Evolutionary conservation across 1,140 invertebrate species (phyloP), one percentile per base, ranked within the genome.

Genomic region (Diorhabda carinulata): DNA sequence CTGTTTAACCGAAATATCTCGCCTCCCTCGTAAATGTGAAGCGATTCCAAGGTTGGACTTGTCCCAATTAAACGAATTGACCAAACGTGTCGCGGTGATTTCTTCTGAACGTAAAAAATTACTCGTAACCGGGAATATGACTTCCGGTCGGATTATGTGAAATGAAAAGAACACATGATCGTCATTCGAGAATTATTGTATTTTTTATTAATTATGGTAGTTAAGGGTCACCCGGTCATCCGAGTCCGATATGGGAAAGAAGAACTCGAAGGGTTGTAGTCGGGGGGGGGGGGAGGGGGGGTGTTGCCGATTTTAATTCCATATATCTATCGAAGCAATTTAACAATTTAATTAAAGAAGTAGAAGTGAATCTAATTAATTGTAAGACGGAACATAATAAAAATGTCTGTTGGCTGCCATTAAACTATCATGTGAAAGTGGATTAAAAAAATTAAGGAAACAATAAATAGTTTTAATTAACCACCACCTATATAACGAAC

Each of bases 181-280:
- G 62, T 59, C 70, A 66, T 62, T 67, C 70, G 67, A 61, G 66
- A 69, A 67, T 68, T 66, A 69, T 70, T 73, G 68, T 57, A 70
- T 25, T n/a, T 52, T 67, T 43, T 71, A 73, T 73, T 73, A 73
- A 73, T 73, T 70, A 73, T 71, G 66, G 69, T 71, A 57, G 71
- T 73, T 73, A 71, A 43, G 61, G 72, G 69, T 73, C 72, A 73
- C 10, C 66, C 60, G 67, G 69, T 70, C 68, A 68, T 64, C 68
- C 64, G 69, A 63, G 69, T 68, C 69, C 66, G 61, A 62, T 68
- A 57, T 73, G 72, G 69, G 72, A 73, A 73, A 61, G 25, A 25
- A 25, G 25, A 25, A 25, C 25, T 25, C 25, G 47, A 52, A 52
- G 47, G n/a, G n/a, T 6, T 52, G 47, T n/a, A n/a, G 47, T n/a